A percentile compares a stretch with the other conserved stretches of the same genome.
Conservation (phyloP, 2,113 vertebrate species). For the Poeciliopsis turrubarensis region DNA sequence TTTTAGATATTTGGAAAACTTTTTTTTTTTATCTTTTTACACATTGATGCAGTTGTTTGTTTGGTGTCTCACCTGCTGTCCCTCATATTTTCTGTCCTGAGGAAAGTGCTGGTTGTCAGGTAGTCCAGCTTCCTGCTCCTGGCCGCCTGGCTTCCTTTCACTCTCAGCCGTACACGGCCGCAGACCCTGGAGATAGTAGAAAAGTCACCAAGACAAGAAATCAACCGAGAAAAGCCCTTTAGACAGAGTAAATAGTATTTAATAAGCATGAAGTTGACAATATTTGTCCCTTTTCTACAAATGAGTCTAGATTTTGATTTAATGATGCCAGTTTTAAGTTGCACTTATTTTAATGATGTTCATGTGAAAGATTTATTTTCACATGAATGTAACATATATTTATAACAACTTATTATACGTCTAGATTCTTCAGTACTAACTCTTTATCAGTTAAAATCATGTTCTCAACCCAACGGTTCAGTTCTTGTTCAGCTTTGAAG, state of each 20-base stretch:
- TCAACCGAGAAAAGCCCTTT: not conserved
- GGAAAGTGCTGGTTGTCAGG: constrained; percentile 44
- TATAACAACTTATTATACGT: no score
- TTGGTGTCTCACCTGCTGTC: constrained; percentile 74
- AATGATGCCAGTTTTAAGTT: no score
- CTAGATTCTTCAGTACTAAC: no score
- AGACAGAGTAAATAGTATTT: not conserved
- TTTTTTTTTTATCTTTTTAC: not conserved
- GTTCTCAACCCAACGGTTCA: no score
- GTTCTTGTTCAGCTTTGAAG: no score
- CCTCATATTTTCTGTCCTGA: constrained; percentile 62
- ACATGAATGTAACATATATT: no score
- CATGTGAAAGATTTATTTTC: no score
- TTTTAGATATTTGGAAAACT: not conserved
- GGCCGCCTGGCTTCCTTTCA: constrained; percentile 45
- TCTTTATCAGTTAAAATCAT: no score
- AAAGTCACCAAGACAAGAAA: not conserved
- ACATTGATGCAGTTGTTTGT: not conserved
- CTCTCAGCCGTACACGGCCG: constrained; percentile 85
- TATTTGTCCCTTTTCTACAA: no score
- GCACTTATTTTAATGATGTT: no score
- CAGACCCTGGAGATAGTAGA: constrained; percentile 79
- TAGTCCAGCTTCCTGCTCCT: constrained; percentile 43
- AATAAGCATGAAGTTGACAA: no score
- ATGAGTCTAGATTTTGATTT: no score